These are phyloP conservation scores for Motacilla tschutschensis DNA, from an alignment of 2,113 vertebrate species.

Conservation along the genomic window DNA sequence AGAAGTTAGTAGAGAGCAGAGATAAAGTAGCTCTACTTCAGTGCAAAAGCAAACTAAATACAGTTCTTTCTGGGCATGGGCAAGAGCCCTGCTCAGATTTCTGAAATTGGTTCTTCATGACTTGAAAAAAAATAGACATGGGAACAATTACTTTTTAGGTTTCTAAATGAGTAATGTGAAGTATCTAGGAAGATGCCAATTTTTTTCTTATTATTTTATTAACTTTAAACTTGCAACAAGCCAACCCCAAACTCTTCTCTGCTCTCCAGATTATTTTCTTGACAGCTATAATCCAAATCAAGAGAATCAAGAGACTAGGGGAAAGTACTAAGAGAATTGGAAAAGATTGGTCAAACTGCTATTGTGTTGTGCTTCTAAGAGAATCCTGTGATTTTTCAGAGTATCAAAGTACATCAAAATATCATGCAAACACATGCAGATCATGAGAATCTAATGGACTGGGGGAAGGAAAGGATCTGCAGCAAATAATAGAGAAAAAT, in stretches of 20 bases:
- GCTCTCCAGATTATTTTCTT: not conserved
- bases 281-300: not conserved
- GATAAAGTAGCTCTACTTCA: not conserved
- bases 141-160: not conserved
- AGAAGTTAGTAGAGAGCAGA: not conserved
- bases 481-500: not conserved
- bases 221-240: not conserved
- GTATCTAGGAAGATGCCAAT: not conserved
- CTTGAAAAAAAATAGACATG: not conserved
- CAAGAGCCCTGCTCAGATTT: not conserved
- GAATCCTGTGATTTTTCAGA: not conserved
- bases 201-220: not conserved
- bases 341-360: not conserved
- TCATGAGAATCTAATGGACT: not conserved
- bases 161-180: not conserved
- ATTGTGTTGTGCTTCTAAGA: not conserved
- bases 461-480: not conserved
- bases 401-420: not conserved
- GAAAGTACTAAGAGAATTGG: not conserved
- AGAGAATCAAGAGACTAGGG: not conserved
- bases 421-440: not conserved
- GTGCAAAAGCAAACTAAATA: not conserved
- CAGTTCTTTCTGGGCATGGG: not conserved
- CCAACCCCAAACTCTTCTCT: not conserved
- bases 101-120: not conserved